Evolutionary conservation across 2,888 invertebrate genomes (phyloP).

Genomic region (Brenthis daphne): DNA sequence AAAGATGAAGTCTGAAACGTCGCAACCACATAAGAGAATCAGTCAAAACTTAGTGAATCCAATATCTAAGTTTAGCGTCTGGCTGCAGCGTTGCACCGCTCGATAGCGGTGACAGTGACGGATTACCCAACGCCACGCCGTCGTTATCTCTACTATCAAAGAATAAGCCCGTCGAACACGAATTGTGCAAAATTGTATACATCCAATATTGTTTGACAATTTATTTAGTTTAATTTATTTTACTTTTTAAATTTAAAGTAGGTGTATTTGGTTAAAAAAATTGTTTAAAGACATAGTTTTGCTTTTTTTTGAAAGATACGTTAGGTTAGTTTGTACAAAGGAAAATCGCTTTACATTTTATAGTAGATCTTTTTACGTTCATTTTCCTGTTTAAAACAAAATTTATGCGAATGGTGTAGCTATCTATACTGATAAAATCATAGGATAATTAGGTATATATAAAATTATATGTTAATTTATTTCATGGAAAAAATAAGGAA

Average conservation of each 20-base stretch:
- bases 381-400: no score
- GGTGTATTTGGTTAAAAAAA: no score
- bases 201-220: constrained; percentile 10
- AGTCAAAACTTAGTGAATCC: constrained; percentile 75
- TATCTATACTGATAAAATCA: no score
- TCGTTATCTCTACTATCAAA: constrained; percentile 45
- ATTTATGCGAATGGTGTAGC: no score
- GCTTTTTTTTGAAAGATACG: neutral
- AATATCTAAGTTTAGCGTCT: constrained; percentile 73
- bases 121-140: constrained; percentile 56
- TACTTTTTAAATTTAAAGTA: neutral
- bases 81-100: constrained; percentile 70
- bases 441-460: neutral
- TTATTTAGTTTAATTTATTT: neutral
- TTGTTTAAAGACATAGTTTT: no score
- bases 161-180: constrained; percentile 40
- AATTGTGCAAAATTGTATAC: constrained; percentile 28
- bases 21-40: constrained; percentile 49
- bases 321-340: neutral
- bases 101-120: constrained; percentile 76
- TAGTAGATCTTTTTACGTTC: no score
- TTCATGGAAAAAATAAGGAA: constrained; percentile 19
- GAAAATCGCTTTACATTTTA: no score
- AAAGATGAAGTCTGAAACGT: constrained; percentile 4
- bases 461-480: neutral